Conservation (phyloP, 2,113 vertebrate genomes). For the Otus sunia region DNA sequence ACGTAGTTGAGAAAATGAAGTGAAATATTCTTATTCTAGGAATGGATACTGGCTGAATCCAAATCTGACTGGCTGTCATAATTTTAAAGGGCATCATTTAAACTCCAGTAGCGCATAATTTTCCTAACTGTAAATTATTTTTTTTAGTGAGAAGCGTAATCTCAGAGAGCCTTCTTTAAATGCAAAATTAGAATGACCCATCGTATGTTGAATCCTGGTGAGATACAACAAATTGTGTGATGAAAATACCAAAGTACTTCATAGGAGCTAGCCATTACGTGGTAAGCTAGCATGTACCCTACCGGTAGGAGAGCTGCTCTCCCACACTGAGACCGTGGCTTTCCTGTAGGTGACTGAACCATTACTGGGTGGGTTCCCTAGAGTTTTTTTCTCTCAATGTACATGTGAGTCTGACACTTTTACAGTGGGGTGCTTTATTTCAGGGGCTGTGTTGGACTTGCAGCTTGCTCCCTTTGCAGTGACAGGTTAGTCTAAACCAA, state of each 20-base stretch:
- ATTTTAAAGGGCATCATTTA: background rate
- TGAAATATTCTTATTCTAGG: background rate
- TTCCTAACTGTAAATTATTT: background rate
- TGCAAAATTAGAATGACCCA: background rate
- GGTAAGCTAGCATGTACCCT: background rate
- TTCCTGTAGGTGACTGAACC: background rate
- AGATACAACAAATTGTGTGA: background rate
- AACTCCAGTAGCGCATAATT: background rate
- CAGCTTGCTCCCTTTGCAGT: background rate
- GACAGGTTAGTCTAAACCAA: background rate
- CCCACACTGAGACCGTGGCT: fast-evolving
- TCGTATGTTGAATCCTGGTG: background rate
- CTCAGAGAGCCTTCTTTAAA: background rate
- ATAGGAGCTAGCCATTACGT: background rate
- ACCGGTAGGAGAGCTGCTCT: background rate
- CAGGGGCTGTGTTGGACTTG: background rate
- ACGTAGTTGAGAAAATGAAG: background rate
- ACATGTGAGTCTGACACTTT: background rate
- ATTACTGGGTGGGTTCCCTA: background rate
- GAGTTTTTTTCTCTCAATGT: background rate
- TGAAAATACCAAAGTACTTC: background rate
- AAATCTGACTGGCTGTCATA: background rate
- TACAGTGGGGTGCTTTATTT: background rate
- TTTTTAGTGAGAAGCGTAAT: background rate
- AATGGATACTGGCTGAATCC: background rate